Evolutionary conservation across 1,140 invertebrate genomes (phyloP).

Genomic region (Calliopsis andreniformis): DNA sequence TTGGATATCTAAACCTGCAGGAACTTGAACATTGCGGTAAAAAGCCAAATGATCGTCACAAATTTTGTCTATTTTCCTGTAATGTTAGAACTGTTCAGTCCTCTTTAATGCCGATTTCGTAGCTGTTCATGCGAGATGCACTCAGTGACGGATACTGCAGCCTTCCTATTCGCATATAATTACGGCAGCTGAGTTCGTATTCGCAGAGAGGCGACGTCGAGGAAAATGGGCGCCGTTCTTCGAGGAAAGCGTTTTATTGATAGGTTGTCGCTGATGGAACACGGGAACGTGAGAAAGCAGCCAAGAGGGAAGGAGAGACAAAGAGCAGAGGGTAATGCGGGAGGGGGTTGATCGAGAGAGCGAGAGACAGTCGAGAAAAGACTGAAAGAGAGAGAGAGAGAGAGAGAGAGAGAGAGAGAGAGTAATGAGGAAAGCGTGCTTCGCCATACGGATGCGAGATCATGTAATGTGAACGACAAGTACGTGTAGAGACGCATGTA

Average conservation of each 20-base stretch:
- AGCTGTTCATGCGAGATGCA: neutral
- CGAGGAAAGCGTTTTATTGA: constrained; percentile 61
- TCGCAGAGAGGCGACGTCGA: constrained; percentile 20
- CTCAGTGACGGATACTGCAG: constrained; percentile 24
- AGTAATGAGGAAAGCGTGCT: constrained; percentile 64
- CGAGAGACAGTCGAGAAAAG: neutral
- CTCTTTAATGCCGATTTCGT: too few species aligned
- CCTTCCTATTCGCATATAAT: constrained; percentile 34
- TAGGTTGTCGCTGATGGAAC: constrained; percentile 58
- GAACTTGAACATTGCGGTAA: too few species aligned
- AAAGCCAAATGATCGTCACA: too few species aligned
- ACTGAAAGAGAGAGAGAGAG: too few species aligned
- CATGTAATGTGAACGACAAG: constrained; percentile 65
- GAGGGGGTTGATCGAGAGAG: constrained; percentile 9
- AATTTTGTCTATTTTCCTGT: too few species aligned
- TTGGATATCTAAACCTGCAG: too few species aligned
- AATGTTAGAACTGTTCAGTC: too few species aligned
- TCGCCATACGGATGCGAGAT: constrained; percentile 65
- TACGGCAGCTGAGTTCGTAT: constrained; percentile 12
- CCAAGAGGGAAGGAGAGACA: constrained; percentile 9
- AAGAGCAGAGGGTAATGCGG: neutral
- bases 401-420: constrained; percentile 37
- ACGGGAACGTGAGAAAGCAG: constrained; percentile 60
- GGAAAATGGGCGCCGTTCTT: constrained; percentile 40
- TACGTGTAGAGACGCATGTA: constrained; percentile 67